Percentiles rank a stretch among this genome's conserved stretches.
phyloP scores from a whole-genome alignment of 1,140 invertebrate species.

The Dolichoris vasculosae region DNA sequence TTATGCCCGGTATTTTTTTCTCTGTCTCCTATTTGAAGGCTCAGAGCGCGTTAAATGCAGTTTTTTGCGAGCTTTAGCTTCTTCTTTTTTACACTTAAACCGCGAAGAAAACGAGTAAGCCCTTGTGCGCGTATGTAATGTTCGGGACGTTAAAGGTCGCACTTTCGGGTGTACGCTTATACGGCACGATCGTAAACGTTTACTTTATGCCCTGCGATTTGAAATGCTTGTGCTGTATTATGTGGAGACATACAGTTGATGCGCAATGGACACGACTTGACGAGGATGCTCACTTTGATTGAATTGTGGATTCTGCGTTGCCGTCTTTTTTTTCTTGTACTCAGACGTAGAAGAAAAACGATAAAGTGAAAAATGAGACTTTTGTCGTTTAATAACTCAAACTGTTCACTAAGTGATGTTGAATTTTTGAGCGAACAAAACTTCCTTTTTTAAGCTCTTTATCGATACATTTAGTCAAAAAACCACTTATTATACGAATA shows the following conservation, averaged over 20 bases:
- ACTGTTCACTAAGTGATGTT: neutral
- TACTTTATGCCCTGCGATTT: slow-evolving; percentile 47
- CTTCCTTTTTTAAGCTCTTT: neutral
- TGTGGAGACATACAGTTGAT: neutral
- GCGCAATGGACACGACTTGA: neutral
- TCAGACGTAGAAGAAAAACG: neutral
- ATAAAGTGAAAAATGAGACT: slow-evolving; percentile 19
- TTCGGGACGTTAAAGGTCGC: slow-evolving; percentile 35
- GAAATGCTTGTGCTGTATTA: slow-evolving; percentile 33
- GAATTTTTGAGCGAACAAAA: neutral
- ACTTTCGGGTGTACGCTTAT: slow-evolving; percentile 37
- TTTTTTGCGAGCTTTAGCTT: slow-evolving; percentile 54
- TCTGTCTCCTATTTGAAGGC: neutral
- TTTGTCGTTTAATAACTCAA: neutral
- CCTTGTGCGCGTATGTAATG: slow-evolving; percentile 39
- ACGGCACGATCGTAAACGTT: slow-evolving; percentile 44
- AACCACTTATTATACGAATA: too few species aligned
- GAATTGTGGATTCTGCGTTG: neutral
- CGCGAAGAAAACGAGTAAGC: slow-evolving; percentile 31
- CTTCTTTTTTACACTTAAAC: slow-evolving; percentile 50
- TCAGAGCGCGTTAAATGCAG: slow-evolving; percentile 59
- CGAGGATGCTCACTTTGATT: slow-evolving; percentile 39
- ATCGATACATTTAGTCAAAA: neutral
- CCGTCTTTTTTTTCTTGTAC: neutral
- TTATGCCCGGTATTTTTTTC: neutral